These are phyloP conservation scores for Spinus pinus DNA, from an alignment of 2,797 vertebrate genomes.

Conservation along the genomic window DNA sequence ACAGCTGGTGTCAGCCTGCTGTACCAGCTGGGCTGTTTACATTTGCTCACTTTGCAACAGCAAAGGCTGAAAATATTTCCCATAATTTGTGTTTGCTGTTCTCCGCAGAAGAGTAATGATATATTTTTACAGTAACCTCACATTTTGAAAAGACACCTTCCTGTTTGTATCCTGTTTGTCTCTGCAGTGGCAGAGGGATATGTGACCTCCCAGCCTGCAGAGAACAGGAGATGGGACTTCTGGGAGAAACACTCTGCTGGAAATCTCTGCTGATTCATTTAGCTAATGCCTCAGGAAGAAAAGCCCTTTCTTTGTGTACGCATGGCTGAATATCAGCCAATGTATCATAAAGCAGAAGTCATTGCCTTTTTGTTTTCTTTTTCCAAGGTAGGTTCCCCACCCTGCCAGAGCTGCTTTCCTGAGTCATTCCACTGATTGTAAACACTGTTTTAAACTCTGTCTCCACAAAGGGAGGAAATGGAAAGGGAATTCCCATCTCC, in stretches of 20 bases:
- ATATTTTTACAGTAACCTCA: constrained; percentile 14
- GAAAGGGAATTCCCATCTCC: constrained; percentile 10
- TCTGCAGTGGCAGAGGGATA: neutral
- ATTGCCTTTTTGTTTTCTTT: neutral
- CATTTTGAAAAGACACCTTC: constrained; percentile 14
- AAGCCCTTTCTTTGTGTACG: neutral
- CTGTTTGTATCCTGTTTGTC: neutral
- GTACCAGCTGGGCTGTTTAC: neutral
- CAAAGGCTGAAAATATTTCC: neutral
- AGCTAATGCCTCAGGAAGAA: constrained; percentile 12
- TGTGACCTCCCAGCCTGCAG: rapidly evolving
- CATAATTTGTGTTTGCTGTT: neutral
- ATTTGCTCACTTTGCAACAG: neutral
- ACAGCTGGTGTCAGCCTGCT: neutral
- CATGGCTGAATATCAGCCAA: neutral
- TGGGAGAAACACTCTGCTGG: neutral
- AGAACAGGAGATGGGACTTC: neutral
- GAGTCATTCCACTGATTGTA: neutral
- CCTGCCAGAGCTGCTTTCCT: neutral
- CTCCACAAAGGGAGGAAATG: neutral
- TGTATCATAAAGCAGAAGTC: neutral
- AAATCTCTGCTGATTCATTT: constrained; percentile 23
- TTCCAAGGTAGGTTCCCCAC: neutral
- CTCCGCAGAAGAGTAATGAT: neutral
- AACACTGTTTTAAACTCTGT: neutral